Evolutionary conservation across 1,140 invertebrate species (phyloP), one percentile per base, ranked within the genome.

Genomic region (Lethocerus indicus): DNA sequence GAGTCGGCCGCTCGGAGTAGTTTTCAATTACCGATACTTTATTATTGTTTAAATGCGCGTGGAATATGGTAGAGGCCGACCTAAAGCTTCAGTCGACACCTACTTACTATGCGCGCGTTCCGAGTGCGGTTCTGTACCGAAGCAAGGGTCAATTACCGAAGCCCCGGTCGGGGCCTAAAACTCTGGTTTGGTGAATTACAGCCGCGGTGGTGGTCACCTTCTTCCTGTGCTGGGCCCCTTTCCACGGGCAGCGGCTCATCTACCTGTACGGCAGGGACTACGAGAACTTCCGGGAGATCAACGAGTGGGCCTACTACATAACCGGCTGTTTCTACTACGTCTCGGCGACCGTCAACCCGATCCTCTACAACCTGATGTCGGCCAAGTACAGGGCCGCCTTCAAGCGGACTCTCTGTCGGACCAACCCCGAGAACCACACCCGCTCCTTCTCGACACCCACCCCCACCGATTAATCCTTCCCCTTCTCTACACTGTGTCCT

Each of bases 151-250:
- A n/a, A n/a, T n/a, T n/a, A n/a, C n/a, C n/a, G n/a, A n/a, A n/a
- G n/a, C n/a, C n/a, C n/a, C n/a, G n/a, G n/a, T n/a, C n/a, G n/a
- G n/a, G n/a, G n/a, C n/a, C n/a, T n/a, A n/a, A n/a, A n/a, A n/a
- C n/a, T n/a, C n/a, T n/a, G n/a, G 37, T 16, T 39, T 6, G 37
- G 37, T 39, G 21, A 39, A 57, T 71, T 72, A 24, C 69, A 97
- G 94, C 86, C 59, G 87, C 87, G 2, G 93, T 97, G 2, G 92
- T 96, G 7, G 73, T 94, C 2, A 83, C 85, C n/a, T 97, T 97
- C 68, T 96, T 96, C 67, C 65, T 93, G 1, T 95, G 90, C 67
- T 98, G 91, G 90, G 87, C 88, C 1, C 93, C 93, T 16, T 97
- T 96, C 69, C 93, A 97, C 63, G 75, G 83, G 26, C 94, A 98